Evolutionary conservation across 2,888 invertebrate species (phyloP).

Genomic region (Drosophila kokeensis): DNA sequence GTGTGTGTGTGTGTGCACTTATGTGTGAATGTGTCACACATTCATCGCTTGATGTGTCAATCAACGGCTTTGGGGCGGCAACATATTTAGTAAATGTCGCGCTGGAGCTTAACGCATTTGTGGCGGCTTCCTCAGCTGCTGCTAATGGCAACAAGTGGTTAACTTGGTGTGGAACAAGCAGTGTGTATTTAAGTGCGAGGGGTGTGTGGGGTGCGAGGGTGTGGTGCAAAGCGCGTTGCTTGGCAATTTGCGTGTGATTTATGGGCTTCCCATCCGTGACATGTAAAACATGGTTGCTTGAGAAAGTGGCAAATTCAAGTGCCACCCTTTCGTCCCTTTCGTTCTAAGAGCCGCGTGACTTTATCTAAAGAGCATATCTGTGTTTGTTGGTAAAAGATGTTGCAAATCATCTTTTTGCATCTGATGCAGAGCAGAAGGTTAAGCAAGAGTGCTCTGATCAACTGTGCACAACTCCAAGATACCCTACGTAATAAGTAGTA

Average conservation of each 20-base stretch:
- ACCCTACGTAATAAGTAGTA: background rate
- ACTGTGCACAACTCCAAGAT: background rate
- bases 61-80: constrained; percentile 45
- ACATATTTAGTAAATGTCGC: constrained; percentile 47
- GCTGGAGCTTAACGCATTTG: constrained; percentile 37
- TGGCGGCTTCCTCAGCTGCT: constrained; percentile 35
- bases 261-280: constrained; percentile 45
- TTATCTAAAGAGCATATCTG: constrained; percentile 76
- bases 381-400: constrained; percentile 50
- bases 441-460: background rate
- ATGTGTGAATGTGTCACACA: constrained; percentile 29
- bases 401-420: constrained; percentile 64
- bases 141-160: constrained; percentile 63
- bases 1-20: constrained; percentile 1
- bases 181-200: background rate
- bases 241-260: constrained; percentile 61
- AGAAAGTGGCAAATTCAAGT: constrained; percentile 24
- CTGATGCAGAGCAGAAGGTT: constrained; percentile 4
- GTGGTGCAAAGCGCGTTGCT: constrained; percentile 25
- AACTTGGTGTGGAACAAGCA: constrained; percentile 23
- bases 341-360: constrained; percentile 1
- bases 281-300: constrained; percentile 47
- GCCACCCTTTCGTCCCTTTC: background rate
- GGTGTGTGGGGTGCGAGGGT: background rate
- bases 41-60: constrained; percentile 60